phyloP scores from a whole-genome alignment of 37 sponge, comb jelly and placozoan genomes.

The Ianthella basta region DNA sequence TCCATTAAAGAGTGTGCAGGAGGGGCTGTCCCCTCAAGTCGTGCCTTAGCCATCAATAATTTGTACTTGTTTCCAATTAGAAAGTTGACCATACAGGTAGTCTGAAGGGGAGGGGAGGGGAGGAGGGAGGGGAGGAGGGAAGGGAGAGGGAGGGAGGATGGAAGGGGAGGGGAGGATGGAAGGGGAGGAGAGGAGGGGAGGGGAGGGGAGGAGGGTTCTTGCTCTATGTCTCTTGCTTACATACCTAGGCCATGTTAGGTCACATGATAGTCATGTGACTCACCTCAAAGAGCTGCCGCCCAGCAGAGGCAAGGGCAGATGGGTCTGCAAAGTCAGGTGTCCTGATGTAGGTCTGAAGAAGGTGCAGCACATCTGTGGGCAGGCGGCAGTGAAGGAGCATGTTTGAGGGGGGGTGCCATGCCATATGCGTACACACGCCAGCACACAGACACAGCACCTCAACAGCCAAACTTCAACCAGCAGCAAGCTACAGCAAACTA shows the following conservation, averaged over 20 bases:
- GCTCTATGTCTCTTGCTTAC: no score
- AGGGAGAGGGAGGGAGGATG: not conserved
- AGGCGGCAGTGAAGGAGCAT: not conserved
- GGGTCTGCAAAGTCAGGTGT: slow-evolving; percentile 83
- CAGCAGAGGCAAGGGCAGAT: slow-evolving; percentile 72
- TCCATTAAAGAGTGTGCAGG: slow-evolving; percentile 50
- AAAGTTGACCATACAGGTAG: slow-evolving; percentile 65
- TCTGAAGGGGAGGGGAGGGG: slow-evolving; percentile 27
- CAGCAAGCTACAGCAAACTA: no score
- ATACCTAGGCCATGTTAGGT: no score
- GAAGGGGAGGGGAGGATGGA: not conserved
- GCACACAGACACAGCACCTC: not conserved
- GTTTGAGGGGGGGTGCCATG: not conserved
- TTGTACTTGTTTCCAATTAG: slow-evolving; percentile 71
- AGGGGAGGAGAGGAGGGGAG: not conserved
- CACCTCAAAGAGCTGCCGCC: slow-evolving; percentile 78
- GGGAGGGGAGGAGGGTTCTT: not conserved
- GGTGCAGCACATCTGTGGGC: slow-evolving; percentile 59
- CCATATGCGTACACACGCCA: not conserved
- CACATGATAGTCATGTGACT: no score
- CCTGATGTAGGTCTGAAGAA: slow-evolving; percentile 73
- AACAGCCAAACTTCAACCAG: not conserved
- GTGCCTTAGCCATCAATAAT: slow-evolving; percentile 53
- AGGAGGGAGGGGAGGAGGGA: not conserved
- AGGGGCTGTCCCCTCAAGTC: slow-evolving; percentile 7